phyloP scores from a whole-genome alignment of 2,888 invertebrate species.

The Polydrusus pterygomalis region DNA sequence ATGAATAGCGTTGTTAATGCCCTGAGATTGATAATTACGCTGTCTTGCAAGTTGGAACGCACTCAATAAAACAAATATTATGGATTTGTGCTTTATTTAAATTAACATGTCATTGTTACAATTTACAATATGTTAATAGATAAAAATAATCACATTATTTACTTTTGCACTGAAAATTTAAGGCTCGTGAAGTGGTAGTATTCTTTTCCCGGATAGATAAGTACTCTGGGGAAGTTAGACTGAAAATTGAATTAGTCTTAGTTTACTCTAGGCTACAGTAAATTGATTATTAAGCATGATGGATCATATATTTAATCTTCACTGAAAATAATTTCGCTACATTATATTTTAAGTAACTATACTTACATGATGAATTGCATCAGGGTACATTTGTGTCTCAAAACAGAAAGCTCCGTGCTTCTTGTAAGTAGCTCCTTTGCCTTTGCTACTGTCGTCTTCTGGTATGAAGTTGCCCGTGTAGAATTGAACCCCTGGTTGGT shows the following conservation, averaged over 20 bases:
- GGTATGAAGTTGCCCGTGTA: slow-evolving; percentile 89
- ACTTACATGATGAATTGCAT: slow-evolving; percentile 88
- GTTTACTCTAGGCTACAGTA: too few species aligned
- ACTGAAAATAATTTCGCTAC: neutral
- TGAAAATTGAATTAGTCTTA: slow-evolving; percentile 70
- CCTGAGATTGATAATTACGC: too few species aligned
- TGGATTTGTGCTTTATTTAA: neutral
- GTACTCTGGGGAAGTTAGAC: slow-evolving; percentile 83
- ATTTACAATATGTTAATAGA: too few species aligned
- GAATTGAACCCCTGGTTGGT: slow-evolving; percentile 93
- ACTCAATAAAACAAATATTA: neutral
- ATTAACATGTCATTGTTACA: neutral
- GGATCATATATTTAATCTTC: neutral
- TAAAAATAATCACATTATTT: neutral
- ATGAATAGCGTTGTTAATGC: too few species aligned
- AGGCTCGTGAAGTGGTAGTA: slow-evolving; percentile 77
- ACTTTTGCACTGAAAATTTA: slow-evolving; percentile 63
- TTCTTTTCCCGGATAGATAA: slow-evolving; percentile 82
- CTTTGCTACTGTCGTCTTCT: slow-evolving; percentile 67
- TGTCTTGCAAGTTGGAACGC: too few species aligned
- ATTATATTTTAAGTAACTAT: neutral
- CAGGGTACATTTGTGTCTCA: slow-evolving; percentile 95
- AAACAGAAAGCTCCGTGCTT: slow-evolving; percentile 85
- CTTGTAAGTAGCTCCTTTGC: slow-evolving; percentile 63
- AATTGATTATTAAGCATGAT: too few species aligned